Evolutionary conservation across 2,113 vertebrate species (phyloP).

Genomic region (Charina bottae): DNA sequence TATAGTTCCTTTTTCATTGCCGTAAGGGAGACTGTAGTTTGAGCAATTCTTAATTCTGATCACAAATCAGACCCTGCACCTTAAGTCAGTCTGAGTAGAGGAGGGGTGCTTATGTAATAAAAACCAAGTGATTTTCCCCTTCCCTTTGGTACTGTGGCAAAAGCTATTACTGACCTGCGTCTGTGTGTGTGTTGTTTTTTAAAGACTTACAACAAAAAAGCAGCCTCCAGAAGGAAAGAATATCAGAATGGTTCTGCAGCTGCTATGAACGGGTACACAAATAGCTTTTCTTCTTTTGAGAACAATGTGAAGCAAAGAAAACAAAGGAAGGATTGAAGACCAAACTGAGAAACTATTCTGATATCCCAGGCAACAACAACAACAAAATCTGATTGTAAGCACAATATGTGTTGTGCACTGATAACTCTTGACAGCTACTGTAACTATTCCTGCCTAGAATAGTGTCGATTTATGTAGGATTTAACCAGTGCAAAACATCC

Average conservation of each 20-base stretch:
- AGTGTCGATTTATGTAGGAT: slow-evolving; percentile 77
- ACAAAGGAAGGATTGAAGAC: slow-evolving; percentile 85
- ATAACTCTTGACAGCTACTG: slow-evolving; percentile 77
- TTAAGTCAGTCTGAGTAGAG: not conserved
- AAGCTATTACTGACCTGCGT: not conserved
- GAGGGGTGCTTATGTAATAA: not conserved
- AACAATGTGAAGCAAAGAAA: slow-evolving; percentile 80
- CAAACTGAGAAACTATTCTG: slow-evolving; percentile 66
- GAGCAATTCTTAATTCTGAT: not conserved
- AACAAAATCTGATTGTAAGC: slow-evolving; percentile 74
- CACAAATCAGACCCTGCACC: not conserved
- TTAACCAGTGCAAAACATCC: slow-evolving; percentile 77
- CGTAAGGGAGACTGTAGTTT: not conserved
- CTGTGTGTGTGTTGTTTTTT: slow-evolving; percentile 40
- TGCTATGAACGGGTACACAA: slow-evolving; percentile 83
- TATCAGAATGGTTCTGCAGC: slow-evolving; percentile 80
- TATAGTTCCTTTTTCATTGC: not conserved
- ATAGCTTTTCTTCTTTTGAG: slow-evolving; percentile 78
- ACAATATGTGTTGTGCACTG: slow-evolving; percentile 76
- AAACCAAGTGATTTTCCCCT: not conserved
- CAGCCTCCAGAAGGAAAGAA: slow-evolving; percentile 80
- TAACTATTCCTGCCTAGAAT: slow-evolving; percentile 78
- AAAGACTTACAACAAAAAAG: slow-evolving; percentile 93
- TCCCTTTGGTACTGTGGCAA: not conserved
- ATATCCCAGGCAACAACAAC: slow-evolving; percentile 61